These are phyloP conservation scores for Chlamydotis undulata DNA, from an alignment of 2,113 vertebrate genomes.

Conservation along the genomic window DNA sequence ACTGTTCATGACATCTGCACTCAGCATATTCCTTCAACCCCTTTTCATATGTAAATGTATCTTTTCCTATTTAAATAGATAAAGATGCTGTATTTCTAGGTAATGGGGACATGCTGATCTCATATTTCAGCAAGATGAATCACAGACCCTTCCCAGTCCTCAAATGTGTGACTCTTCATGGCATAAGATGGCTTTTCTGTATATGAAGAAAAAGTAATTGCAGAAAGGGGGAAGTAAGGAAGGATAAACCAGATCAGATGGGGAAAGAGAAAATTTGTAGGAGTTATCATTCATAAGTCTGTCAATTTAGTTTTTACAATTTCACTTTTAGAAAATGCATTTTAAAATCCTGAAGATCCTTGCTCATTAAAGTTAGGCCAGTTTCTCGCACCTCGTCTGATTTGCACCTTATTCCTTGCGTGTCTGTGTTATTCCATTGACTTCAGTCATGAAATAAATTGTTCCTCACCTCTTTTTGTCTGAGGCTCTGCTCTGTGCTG, in stretches of 20 bases:
- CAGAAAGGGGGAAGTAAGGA: background rate
- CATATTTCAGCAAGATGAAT: background rate
- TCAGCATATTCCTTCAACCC: background rate
- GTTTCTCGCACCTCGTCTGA: background rate
- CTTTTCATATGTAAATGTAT: background rate
- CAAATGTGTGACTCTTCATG: background rate
- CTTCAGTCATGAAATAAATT: background rate
- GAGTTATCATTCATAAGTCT: background rate
- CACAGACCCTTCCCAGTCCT: background rate
- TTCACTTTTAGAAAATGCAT: background rate
- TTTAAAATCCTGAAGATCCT: background rate
- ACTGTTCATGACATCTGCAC: background rate
- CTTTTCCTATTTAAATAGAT: background rate
- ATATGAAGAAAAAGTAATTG: background rate
- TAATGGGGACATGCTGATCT: background rate
- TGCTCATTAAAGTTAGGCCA: background rate
- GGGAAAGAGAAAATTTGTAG: background rate
- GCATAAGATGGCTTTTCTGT: background rate
- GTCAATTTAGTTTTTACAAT: background rate
- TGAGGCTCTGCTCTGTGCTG: background rate
- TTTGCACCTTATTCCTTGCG: background rate
- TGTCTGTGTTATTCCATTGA: background rate
- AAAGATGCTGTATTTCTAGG: background rate
- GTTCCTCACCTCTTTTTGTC: background rate
- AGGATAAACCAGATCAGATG: background rate